A percentile compares a stretch with the other conserved stretches of the same genome.
Conservation (phyloP, 2,113 vertebrate genomes). For the Rhadina sibilatrix region DNA sequence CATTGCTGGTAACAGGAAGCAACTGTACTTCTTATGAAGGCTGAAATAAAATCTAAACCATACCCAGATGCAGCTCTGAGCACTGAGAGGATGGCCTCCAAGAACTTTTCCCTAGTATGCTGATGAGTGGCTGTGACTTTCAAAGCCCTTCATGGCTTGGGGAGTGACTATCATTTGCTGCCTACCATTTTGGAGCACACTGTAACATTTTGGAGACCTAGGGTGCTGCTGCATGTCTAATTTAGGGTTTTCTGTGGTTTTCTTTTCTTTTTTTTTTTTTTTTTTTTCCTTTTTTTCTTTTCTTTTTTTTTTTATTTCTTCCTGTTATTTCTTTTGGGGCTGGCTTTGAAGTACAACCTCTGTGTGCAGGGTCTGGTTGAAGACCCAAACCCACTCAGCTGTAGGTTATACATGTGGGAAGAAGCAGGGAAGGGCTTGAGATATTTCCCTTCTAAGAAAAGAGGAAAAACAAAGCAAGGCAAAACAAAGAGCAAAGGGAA, state of each 20-base stretch:
- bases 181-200: background rate
- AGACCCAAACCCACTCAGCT: background rate
- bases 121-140: background rate
- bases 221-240: background rate
- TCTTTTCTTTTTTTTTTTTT: rapidly evolving
- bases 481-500: background rate
- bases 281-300: background rate
- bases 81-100: background rate
- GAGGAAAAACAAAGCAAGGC: background rate
- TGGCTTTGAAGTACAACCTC: background rate
- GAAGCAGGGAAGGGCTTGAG: background rate
- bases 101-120: background rate
- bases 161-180: background rate
- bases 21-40: slow-evolving; percentile 51
- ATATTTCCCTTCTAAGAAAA: slow-evolving; percentile 6
- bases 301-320: background rate
- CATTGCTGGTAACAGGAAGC: slow-evolving; percentile 43
- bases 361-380: background rate
- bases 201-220: background rate
- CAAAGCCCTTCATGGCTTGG: background rate
- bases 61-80: background rate
- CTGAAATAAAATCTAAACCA: slow-evolving; percentile 57
- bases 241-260: background rate
- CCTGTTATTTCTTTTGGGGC: background rate
- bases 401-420: background rate